Conservation (phyloP, 1,140 invertebrate genomes). For the Phthorimaea operculella region DNA sequence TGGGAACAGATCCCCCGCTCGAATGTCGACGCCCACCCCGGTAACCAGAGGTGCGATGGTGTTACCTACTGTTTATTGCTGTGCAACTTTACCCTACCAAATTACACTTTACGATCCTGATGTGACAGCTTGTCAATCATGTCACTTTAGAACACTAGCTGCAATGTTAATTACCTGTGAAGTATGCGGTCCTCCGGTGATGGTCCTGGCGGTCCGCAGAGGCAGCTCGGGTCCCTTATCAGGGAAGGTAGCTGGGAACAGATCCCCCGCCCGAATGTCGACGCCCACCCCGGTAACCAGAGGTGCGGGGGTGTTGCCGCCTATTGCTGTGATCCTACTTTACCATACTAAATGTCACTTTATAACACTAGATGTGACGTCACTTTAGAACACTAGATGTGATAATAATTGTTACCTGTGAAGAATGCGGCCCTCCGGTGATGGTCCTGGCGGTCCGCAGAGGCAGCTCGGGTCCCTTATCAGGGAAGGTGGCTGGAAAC, state of each 20-base stretch:
- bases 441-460: conserved; percentile 84
- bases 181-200: conserved; percentile 83
- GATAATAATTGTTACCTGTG: too few relatives aligned
- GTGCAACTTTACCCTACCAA: too few relatives aligned
- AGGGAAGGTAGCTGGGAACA: conserved; percentile 92
- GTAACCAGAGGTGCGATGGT: conserved; percentile 91
- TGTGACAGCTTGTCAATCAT: too few relatives aligned
- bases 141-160: too few relatives aligned
- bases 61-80: too few relatives aligned
- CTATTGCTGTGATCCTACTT: too few relatives aligned
- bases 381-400: too few relatives aligned
- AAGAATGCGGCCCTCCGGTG: conserved; percentile 80
- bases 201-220: conserved; percentile 81
- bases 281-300: conserved; percentile 92
- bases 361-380: too few relatives aligned
- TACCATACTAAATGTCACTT: too few relatives aligned
- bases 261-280: conserved; percentile 91
- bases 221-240: conserved; percentile 94
- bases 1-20: conserved; percentile 93
- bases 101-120: too few relatives aligned
- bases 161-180: too few relatives aligned
- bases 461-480: conserved; percentile 92
- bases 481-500: conserved; percentile 92
- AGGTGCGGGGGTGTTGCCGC: conserved; percentile 84
- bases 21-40: conserved; percentile 90